Evolutionary conservation across 2,113 vertebrate genomes (phyloP).

Genomic region (Rynchops niger): DNA sequence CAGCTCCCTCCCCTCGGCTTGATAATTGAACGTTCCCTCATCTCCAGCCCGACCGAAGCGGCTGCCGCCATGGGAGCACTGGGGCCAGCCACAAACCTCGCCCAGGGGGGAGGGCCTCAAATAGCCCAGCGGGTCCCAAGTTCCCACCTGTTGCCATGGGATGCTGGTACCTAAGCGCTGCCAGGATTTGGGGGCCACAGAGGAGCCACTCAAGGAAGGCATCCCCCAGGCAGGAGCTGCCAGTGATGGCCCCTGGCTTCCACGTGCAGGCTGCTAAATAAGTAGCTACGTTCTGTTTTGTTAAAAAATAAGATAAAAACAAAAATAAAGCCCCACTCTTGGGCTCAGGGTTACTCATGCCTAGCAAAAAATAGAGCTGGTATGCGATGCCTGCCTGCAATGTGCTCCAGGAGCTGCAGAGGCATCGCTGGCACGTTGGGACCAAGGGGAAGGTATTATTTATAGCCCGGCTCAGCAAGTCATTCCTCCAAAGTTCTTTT

Average conservation of each 20-base stretch:
- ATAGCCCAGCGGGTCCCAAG: neutral
- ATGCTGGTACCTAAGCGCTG: neutral
- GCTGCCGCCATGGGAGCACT: neutral
- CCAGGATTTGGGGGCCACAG: neutral
- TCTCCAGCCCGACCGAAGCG: rapidly evolving
- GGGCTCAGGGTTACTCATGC: neutral
- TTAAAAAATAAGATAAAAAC: neutral
- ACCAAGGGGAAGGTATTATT: neutral
- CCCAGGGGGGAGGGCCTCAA: neutral
- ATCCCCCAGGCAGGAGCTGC: neutral
- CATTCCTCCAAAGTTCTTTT: neutral
- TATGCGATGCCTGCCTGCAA: neutral
- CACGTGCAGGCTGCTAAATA: neutral
- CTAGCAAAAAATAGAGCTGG: slow-evolving; percentile 26
- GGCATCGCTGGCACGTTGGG: neutral
- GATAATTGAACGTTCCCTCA: neutral
- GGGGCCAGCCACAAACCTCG: neutral
- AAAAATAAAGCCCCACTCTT: neutral
- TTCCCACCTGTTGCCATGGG: neutral
- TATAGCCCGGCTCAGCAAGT: slow-evolving; percentile 21
- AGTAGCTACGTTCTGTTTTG: neutral
- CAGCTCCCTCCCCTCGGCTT: neutral
- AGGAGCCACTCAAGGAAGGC: neutral
- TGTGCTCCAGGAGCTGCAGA: neutral
- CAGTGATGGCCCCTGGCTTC: neutral